Evolutionary conservation across 2,888 invertebrate species (phyloP).

Genomic region (Drosophila falleni): DNA sequence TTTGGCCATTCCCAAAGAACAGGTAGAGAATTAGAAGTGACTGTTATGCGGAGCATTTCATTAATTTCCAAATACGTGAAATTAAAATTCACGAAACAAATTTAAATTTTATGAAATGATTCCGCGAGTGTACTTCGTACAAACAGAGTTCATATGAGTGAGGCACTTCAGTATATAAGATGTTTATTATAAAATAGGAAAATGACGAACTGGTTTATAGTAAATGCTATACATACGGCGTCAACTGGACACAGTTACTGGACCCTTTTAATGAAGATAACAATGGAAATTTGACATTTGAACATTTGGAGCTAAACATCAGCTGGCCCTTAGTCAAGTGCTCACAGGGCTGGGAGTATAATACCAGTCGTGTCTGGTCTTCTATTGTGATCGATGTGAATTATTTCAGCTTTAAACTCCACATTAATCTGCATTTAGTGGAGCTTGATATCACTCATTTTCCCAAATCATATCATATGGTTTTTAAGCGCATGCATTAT

Average conservation of each 20-base stretch:
- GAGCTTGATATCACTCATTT: conserved; percentile 53
- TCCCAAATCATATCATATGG: conserved; percentile 6
- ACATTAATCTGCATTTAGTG: conserved; percentile 50
- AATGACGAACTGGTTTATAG: conserved; percentile 87
- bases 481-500: background rate
- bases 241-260: conserved; percentile 89
- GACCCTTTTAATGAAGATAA: conserved; percentile 55
- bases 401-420: conserved; percentile 3
- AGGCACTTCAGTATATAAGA: background rate
- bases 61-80: background rate
- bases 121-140: conserved; percentile 10
- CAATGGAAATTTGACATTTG: conserved; percentile 66
- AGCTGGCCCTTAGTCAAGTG: conserved; percentile 90
- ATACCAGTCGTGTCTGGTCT: conserved; percentile 89
- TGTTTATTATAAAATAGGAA: conserved; percentile 58
- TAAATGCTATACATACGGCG: conserved; percentile 90
- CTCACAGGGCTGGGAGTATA: conserved; percentile 92
- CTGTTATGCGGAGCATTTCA: background rate
- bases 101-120: too few relatives aligned
- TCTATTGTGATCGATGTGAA: conserved; percentile 94
- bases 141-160: background rate
- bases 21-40: conserved; percentile 81
- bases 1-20: conserved; percentile 88
- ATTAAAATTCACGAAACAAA: too few relatives aligned
- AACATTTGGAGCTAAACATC: conserved; percentile 85